A percentile compares a stretch with the other conserved stretches of the same genome.
Evolutionary conservation across 2,113 vertebrate genomes (phyloP).

Genomic region (Leptobrachium ailaonicum): DNA sequence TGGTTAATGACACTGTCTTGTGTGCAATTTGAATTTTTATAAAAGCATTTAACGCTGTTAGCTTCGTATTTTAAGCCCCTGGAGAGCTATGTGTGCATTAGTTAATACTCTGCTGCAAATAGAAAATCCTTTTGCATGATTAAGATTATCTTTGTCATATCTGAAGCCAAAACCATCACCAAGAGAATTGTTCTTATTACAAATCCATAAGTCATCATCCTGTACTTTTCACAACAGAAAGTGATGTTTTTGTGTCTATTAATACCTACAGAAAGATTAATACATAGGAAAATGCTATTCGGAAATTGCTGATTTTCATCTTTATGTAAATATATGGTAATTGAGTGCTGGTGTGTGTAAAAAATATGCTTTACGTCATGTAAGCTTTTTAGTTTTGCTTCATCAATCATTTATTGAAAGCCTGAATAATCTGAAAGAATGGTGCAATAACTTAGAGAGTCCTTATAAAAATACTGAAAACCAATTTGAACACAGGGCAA

Average conservation of each 20-base stretch:
- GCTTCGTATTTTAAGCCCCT: slow-evolving; percentile 51
- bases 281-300: neutral
- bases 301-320: no score
- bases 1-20: slow-evolving; percentile 47
- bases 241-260: slow-evolving; percentile 12
- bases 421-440: no score
- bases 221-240: slow-evolving; percentile 28
- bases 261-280: neutral
- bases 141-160: slow-evolving; percentile 47
- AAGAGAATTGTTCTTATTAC: slow-evolving; percentile 20
- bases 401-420: no score
- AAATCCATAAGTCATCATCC: neutral
- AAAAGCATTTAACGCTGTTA: slow-evolving; percentile 58
- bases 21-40: slow-evolving; percentile 32
- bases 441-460: no score
- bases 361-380: no score
- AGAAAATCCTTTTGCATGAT: slow-evolving; percentile 26
- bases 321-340: no score
- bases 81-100: slow-evolving; percentile 42
- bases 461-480: no score
- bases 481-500: no score
- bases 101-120: slow-evolving; percentile 47
- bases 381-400: no score
- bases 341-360: no score
- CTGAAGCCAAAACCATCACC: slow-evolving; percentile 40